Base-by-base conservation (phyloP, 1,140 invertebrate genomes). In the Nylanderia fulva region DNA sequence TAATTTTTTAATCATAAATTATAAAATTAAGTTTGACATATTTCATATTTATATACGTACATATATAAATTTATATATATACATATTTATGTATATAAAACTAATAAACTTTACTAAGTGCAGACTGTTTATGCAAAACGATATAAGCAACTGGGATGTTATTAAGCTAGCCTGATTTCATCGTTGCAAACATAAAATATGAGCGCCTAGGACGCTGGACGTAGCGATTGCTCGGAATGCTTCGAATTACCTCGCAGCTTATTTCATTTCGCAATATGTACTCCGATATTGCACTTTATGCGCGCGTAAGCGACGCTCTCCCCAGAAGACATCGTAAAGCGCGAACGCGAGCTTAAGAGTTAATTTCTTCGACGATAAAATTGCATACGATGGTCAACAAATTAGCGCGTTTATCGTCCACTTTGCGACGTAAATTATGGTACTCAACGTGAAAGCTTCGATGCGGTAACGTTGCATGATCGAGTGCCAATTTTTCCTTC, bases 331-430 rank as follows among this genome's bases (percentile, higher is more conserved):
- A 64, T 63, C 74, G 39, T 77, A 77, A 64, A 77, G 27, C 27
- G 27, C 39, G n/a, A 77, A 66, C 27, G n/a, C 27, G n/a, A 77
- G 60, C 75, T 64, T 39, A 42, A 64, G 27, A 48, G 29, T 77
- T 64, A 77, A 77, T 64, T 77, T 36, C 60, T 48, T 52, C 75
- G 13, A 66, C 60, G 75, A 77, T 77, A 77, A 64, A 77, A 77
- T 64, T 64, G 42, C 29, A 24, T 15, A 42, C 75, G 27, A 63
- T 15, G 39, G 13, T 29, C 27, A 33, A 33, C 60, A 64, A 33
- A 64, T 64, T 64, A 52, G 8, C 3, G n/a, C 13, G 33, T 39
- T 56, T 61, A 27, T 42, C 29, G 18, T 36, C 7, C n/a, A 48
- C 11, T 21, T 36, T 24, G 45, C 24, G 2, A 64, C 7, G 42